Evolutionary conservation across 1,140 invertebrate species (phyloP).

Genomic region (Drosophila micromelanica): DNA sequence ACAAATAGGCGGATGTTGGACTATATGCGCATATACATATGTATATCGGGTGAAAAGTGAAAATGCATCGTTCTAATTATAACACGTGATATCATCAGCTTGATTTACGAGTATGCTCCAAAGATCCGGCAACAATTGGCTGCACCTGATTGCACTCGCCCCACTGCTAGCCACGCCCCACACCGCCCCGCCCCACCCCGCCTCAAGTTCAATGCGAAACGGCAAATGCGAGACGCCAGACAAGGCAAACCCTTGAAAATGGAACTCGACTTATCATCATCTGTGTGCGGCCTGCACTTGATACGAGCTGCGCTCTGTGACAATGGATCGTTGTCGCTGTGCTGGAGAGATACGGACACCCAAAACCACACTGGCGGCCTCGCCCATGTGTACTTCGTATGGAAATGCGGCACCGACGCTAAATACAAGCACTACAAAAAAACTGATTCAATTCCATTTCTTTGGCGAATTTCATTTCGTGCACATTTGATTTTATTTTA

Average conservation of each 20-base stretch:
- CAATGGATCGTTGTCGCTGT: conserved; percentile 7
- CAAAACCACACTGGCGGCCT: conserved; percentile 43
- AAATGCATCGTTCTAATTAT: conserved; percentile 78
- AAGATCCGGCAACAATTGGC: conserved; percentile 64
- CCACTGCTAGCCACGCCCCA: neutral
- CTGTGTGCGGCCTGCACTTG: conserved; percentile 29
- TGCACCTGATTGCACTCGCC: no score
- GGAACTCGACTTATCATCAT: conserved; percentile 58
- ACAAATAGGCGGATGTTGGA: conserved; percentile 42
- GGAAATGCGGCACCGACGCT: conserved; percentile 13
- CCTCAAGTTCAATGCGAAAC: conserved; percentile 76
- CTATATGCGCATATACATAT: conserved; percentile 10
- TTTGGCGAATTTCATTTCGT: conserved; percentile 40
- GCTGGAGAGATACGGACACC: conserved; percentile 36
- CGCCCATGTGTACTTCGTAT: conserved; percentile 7
- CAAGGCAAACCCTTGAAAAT: conserved; percentile 79
- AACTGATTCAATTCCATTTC: conserved; percentile 36
- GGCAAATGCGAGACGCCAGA: conserved; percentile 70
- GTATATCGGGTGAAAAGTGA: conserved; percentile 61
- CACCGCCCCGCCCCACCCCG: neutral
- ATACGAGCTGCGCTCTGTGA: conserved; percentile 12
- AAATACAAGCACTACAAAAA: conserved; percentile 4
- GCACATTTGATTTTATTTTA: conserved; percentile 26
- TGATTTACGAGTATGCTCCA: conserved; percentile 58
- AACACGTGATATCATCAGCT: conserved; percentile 77